Evolutionary conservation across 2,113 vertebrate species (phyloP).

Genomic region (Chloropsis cyanopogon): DNA sequence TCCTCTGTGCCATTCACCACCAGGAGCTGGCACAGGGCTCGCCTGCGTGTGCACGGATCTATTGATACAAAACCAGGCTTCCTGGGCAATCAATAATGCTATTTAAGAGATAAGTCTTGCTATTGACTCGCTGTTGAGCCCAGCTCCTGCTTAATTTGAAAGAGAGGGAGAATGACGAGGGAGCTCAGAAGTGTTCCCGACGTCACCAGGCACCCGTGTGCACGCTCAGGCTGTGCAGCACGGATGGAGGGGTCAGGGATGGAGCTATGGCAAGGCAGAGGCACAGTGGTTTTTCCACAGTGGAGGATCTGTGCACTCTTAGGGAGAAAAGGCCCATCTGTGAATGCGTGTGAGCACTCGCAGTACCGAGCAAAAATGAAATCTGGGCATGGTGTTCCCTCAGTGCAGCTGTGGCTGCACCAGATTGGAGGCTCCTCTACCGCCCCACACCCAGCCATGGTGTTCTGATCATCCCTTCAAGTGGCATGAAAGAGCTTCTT

Average conservation of each 20-base stretch:
- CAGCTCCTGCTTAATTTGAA: slow-evolving; percentile 64
- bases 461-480: background rate
- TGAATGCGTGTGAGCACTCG: rapidly evolving
- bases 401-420: background rate
- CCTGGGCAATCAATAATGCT: slow-evolving; percentile 66
- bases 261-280: background rate
- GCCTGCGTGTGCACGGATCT: background rate
- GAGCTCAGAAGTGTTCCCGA: background rate
- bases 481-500: background rate
- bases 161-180: background rate
- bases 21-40: background rate
- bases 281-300: background rate
- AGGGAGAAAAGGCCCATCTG: background rate
- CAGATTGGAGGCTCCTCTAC: background rate
- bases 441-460: background rate
- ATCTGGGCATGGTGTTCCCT: background rate
- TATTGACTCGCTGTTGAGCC: slow-evolving; percentile 59
- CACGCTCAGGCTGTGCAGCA: background rate
- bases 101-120: slow-evolving; percentile 71
- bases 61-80: slow-evolving; percentile 46
- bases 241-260: background rate
- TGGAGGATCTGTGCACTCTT: background rate
- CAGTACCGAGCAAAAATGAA: background rate
- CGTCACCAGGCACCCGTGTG: background rate
- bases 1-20: background rate